phyloP scores from a whole-genome alignment of 64 coral and sea anemone species.

The Pachyseris speciosa region DNA sequence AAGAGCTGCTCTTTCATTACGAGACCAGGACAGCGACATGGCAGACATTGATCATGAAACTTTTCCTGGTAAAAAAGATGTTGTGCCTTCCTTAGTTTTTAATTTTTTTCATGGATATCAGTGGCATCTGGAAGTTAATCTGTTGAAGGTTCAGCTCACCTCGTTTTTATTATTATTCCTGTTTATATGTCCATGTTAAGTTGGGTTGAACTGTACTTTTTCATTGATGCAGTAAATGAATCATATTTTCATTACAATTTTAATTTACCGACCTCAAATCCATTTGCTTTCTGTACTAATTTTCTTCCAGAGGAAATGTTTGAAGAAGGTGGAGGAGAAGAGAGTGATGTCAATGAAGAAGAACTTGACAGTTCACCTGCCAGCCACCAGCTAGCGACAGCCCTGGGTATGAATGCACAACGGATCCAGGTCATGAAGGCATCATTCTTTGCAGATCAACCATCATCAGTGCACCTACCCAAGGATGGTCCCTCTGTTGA shows the following conservation, averaged over 20 bases:
- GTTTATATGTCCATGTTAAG: no score
- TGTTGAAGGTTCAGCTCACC: no score
- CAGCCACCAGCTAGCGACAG: conserved; percentile 86
- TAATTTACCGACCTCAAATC: not conserved
- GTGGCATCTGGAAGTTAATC: no score
- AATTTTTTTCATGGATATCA: no score
- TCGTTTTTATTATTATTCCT: no score
- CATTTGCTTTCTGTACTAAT: not conserved
- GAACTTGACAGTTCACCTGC: conserved; percentile 78
- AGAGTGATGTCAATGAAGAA: conserved; percentile 63
- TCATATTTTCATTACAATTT: no score
- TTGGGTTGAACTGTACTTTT: no score
- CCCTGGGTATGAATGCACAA: conserved; percentile 91
- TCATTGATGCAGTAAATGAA: no score
- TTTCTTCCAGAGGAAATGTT: conserved; percentile 20
- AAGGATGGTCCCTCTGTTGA: conserved; percentile 45
- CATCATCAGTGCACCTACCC: not conserved
- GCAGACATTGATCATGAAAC: conserved; percentile 84
- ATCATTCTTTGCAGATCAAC: conserved; percentile 89
- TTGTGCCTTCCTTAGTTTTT: no score
- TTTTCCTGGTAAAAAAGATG: conserved; percentile 99
- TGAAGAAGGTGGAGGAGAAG: conserved; percentile 29
- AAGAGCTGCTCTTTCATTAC: conserved; percentile 34
- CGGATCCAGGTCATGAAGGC: conserved; percentile 99
- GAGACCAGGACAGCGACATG: conserved; percentile 90